phyloP scores from a whole-genome alignment of 2,888 invertebrate genomes.

The Drosophila gaucha region DNA sequence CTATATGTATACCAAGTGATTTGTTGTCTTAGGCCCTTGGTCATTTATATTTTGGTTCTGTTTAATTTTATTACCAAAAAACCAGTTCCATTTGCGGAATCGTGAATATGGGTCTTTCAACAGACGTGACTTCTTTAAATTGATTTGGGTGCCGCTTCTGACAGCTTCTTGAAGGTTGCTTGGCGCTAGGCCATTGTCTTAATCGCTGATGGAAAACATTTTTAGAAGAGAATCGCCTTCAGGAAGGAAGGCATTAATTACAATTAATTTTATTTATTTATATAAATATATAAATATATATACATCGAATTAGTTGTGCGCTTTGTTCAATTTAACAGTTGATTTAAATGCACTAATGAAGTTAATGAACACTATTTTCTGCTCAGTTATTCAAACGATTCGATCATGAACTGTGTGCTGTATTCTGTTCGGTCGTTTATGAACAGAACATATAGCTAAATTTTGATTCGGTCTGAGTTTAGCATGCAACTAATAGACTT shows the following conservation, averaged over 20 bases:
- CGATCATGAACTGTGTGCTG: not conserved
- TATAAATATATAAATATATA: not conserved
- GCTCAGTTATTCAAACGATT: not conserved
- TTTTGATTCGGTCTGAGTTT: not conserved
- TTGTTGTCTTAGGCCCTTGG: constrained; percentile 20
- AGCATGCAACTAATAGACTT: not conserved
- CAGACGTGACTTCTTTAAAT: constrained; percentile 26
- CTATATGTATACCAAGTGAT: not conserved
- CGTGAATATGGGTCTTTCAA: constrained; percentile 39
- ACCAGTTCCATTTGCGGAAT: constrained; percentile 41
- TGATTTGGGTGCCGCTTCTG: constrained; percentile 29
- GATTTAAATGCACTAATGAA: not conserved
- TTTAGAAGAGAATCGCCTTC: constrained; percentile 10
- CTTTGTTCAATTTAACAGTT: no score
- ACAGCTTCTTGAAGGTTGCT: constrained; percentile 42
- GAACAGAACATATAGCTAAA: not conserved
- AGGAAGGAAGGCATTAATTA: constrained; percentile 29
- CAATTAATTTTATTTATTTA: not conserved
- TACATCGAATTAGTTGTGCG: no score
- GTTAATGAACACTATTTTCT: not conserved
- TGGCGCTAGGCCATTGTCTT: constrained; percentile 22
- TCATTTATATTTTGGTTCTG: constrained; percentile 22
- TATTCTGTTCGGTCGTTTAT: no score
- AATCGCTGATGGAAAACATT: not conserved
- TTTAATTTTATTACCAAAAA: constrained; percentile 20